Conservation (phyloP, 2,797 vertebrate species). For the Leuciscus waleckii region DNA sequence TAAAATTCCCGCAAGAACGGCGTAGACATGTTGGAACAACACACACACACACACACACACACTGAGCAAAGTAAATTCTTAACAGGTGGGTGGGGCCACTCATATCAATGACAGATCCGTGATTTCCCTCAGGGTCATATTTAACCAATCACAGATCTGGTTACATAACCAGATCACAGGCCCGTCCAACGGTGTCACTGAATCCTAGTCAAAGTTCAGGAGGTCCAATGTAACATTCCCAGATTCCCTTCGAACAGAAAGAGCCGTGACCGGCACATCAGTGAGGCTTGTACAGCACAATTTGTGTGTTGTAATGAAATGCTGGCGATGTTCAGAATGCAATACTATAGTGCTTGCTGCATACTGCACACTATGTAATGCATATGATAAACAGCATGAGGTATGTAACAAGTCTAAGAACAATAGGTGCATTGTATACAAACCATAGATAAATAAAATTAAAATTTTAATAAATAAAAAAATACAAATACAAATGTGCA, state of each 20-base stretch:
- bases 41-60: conserved; percentile 65
- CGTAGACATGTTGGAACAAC: conserved; percentile 78
- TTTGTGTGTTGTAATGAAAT: conserved; percentile 3
- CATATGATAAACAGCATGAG: background rate
- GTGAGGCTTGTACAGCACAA: background rate
- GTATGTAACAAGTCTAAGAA: background rate
- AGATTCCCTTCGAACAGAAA: conserved; percentile 12
- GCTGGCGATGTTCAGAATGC: background rate
- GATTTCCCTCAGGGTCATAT: conserved; percentile 71
- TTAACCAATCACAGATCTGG: conserved; percentile 51
- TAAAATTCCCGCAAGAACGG: conserved; percentile 81
- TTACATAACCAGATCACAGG: conserved; percentile 46
- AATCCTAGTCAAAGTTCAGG: conserved; percentile 23
- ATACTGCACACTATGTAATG: background rate
- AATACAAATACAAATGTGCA: background rate
- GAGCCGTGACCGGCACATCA: background rate
- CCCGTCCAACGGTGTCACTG: conserved; percentile 35
- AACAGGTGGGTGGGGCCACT: conserved; percentile 80
- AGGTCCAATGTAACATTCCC: conserved; percentile 32
- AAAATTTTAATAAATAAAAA: no score
- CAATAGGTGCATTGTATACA: background rate
- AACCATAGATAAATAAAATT: background rate
- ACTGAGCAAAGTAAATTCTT: conserved; percentile 77
- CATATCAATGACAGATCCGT: conserved; percentile 76
- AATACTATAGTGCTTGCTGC: background rate